phyloP scores from a whole-genome alignment of 2,888 invertebrate species.

The Cynaeus angustus region DNA sequence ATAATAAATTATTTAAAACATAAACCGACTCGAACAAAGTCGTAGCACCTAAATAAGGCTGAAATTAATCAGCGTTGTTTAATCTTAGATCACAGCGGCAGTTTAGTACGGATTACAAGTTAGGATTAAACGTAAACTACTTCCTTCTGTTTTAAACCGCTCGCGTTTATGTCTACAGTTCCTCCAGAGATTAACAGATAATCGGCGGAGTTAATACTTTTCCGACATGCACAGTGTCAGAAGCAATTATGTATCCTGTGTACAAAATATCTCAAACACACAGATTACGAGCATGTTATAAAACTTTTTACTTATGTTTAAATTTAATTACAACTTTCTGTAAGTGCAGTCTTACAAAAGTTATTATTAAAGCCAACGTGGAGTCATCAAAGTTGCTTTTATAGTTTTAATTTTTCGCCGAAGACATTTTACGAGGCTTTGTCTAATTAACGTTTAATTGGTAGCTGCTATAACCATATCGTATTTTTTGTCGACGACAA shows the following conservation, averaged over 20 bases:
- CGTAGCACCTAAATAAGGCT: conserved; percentile 60
- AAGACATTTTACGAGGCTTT: conserved; percentile 22
- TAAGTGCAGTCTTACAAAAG: not conserved
- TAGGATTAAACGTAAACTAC: conserved; percentile 58
- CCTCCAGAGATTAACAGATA: conserved; percentile 48
- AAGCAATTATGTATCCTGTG: conserved; percentile 9
- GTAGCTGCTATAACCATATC: not conserved
- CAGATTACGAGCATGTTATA: not conserved
- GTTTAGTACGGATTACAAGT: conserved; percentile 60
- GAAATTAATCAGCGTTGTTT: conserved; percentile 63
- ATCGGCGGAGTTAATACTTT: conserved; percentile 43
- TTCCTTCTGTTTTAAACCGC: conserved; percentile 51
- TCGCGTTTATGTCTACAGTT: conserved; percentile 41
- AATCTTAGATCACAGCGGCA: conserved; percentile 63
- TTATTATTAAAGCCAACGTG: conserved; percentile 11
- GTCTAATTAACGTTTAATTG: conserved; percentile 39
- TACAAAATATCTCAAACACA: not conserved
- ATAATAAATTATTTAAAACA: conserved; percentile 41
- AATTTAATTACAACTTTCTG: conserved; percentile 26
- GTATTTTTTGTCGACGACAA: conserved; percentile 6
- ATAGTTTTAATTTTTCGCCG: conserved; percentile 37
- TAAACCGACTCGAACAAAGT: conserved; percentile 61
- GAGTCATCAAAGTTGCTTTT: conserved; percentile 34
- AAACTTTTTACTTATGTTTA: not conserved
- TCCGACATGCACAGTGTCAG: conserved; percentile 35